A percentile compares a stretch with the other conserved stretches of the same genome.
phyloP scores from a whole-genome alignment of 2,797 vertebrate species.

The Amniataba percoides region DNA sequence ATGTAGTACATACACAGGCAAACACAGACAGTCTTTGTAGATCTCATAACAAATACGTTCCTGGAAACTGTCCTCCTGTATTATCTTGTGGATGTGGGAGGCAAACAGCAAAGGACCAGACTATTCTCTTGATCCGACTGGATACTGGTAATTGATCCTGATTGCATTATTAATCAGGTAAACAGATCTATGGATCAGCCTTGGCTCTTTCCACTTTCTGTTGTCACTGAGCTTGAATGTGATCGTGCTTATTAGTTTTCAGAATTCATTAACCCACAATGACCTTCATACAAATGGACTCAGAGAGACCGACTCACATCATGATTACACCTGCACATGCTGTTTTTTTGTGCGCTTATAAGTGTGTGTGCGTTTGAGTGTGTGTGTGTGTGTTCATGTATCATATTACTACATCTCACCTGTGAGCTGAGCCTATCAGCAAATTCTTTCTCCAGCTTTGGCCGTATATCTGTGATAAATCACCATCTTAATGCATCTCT shows the following conservation, averaged over 20 bases:
- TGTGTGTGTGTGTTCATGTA: constrained; percentile 11
- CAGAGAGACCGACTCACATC: constrained; percentile 42
- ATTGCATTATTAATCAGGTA: constrained; percentile 82
- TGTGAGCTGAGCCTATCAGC: constrained; percentile 21
- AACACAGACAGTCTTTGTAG: not conserved
- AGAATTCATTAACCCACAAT: constrained; percentile 80
- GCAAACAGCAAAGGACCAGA: constrained; percentile 35
- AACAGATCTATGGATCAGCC: constrained; percentile 84
- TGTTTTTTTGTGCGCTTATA: constrained; percentile 21
- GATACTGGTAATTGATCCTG: constrained; percentile 80
- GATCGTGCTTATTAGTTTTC: constrained; percentile 79
- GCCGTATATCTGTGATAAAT: not conserved
- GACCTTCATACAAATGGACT: constrained; percentile 71
- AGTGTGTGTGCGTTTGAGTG: not conserved
- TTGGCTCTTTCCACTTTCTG: constrained; percentile 81
- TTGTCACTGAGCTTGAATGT: constrained; percentile 76
- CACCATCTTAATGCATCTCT: not conserved
- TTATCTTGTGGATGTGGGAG: constrained; percentile 24
- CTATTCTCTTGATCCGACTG: constrained; percentile 75
- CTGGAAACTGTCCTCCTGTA: constrained; percentile 7
- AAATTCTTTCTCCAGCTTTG: not conserved
- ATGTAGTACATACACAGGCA: not conserved
- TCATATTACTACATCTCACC: constrained; percentile 52
- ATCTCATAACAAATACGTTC: constrained; percentile 22
- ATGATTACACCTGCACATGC: constrained; percentile 23